Evolutionary conservation across 2,113 vertebrate species (phyloP), one percentile per base, ranked within the genome.

Genomic region (Butorides virescens): DNA sequence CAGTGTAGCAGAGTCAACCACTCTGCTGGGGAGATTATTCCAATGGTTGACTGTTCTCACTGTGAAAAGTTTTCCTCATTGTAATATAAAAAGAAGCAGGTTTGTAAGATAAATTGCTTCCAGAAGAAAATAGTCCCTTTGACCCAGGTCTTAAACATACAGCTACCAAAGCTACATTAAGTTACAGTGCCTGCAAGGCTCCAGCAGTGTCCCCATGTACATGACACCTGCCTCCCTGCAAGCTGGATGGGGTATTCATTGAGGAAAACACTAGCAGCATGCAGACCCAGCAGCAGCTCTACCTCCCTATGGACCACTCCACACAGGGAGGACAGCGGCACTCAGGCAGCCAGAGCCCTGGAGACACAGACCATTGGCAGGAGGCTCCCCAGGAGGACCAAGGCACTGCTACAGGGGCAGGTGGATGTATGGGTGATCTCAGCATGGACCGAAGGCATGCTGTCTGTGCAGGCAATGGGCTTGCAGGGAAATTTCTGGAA

Each of bases 281-380:
- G 5, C 44, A 59, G 50, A 18, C 13, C 23, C 16, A 17, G 34
- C 32, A 58, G 72, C 56, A 59, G 34, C 29, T 37, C 15, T 15
- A 21, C 10, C 26, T 50, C 32, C 30, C 22, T 61, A 17, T n/a
- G 19, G 34, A 46, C 37, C 25, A 11, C 10, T 14, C 22, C 19
- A 12, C 42, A 25, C 8, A 47, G 10, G 9, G 18, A 58, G 4
- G 16, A 42, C 18, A 11, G 29, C 8, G 6, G 50, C 27, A 34
- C 13, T 9, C 1, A 0, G 3, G 30, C 47, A 72, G 29, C 39
- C 56, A 34, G 11, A 12, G 11, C 23, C 16, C 39, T 47, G 26
- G 27, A 32, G 29, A 47, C 20, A 34, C 15, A 44, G 34, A 21
- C 9, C 34, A 19, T 2, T 0, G 2, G 19, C 1, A 63, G 22